Evolutionary conservation across 1,140 invertebrate species (phyloP).

Genomic region (Pentalonia nigronervosa): DNA sequence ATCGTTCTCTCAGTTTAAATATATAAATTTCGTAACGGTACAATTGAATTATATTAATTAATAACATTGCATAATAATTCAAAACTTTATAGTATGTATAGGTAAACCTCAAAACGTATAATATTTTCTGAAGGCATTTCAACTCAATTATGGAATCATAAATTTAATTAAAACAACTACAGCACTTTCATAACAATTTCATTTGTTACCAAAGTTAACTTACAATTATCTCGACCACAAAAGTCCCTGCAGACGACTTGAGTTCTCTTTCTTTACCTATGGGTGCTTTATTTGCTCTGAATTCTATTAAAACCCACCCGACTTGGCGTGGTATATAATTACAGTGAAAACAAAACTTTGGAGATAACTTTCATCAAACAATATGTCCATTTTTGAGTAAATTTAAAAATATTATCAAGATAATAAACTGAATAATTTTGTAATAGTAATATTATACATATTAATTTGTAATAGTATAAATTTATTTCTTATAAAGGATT

Average conservation of each 20-base stretch:
- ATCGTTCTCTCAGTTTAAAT: background rate
- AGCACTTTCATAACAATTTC: background rate
- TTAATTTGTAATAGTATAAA: too few species aligned
- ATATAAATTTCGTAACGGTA: background rate
- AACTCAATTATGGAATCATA: background rate
- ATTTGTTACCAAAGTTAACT: conserved; percentile 21
- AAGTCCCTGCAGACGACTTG: background rate
- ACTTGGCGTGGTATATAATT: background rate
- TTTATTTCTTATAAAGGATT: background rate
- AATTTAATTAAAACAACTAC: conserved; percentile 9
- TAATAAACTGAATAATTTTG: background rate
- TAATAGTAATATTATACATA: background rate
- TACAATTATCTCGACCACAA: background rate
- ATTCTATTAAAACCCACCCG: background rate
- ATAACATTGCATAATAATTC: background rate
- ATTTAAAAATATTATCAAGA: background rate
- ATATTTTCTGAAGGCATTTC: background rate
- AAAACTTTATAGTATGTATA: background rate
- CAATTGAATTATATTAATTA: background rate
- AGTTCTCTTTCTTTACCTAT: background rate
- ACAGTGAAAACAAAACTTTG: background rate
- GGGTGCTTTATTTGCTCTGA: background rate
- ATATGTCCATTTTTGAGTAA: background rate
- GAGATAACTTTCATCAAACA: background rate
- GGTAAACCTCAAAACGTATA: background rate